Percentiles rank a stretch among this genome's conserved stretches.
Evolutionary conservation across 2,113 vertebrate genomes (phyloP).

Genomic region (Cygnus atratus): DNA sequence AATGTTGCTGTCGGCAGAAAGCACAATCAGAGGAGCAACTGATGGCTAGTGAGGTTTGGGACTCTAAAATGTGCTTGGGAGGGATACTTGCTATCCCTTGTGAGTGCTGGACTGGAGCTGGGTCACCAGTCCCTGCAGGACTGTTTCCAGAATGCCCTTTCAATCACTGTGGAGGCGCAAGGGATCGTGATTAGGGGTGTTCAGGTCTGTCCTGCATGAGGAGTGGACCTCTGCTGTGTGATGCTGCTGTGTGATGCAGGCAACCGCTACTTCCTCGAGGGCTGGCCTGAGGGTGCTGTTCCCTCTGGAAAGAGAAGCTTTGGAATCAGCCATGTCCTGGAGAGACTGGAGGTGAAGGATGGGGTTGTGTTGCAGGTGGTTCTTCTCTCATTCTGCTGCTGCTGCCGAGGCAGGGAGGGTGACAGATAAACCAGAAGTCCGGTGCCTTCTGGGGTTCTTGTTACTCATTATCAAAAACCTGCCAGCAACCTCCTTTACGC

Average conservation of each 20-base stretch:
- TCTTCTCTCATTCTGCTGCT: background rate
- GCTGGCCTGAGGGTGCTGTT: background rate
- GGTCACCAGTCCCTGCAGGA: background rate
- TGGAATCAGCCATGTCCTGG: background rate
- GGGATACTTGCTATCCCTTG: fast-evolving
- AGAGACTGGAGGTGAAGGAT: background rate
- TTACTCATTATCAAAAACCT: conserved; percentile 10
- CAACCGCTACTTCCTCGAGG: background rate
- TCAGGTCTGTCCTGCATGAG: fast-evolving
- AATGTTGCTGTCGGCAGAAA: background rate
- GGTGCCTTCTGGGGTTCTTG: background rate
- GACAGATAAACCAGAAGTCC: background rate
- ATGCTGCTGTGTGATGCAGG: background rate
- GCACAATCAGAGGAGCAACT: background rate
- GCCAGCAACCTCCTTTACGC: background rate
- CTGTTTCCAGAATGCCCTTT: background rate
- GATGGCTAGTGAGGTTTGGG: background rate
- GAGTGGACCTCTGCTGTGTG: background rate
- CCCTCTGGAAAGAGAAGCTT: background rate
- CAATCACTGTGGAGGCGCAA: background rate
- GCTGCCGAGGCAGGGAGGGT: background rate
- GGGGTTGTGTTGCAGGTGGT: background rate
- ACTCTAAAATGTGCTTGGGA: background rate
- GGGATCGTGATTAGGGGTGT: fast-evolving
- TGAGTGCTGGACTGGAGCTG: background rate